These are phyloP conservation scores for Cerastis rubricosa DNA, from an alignment of 2,888 invertebrate genomes.

Conservation along the genomic window DNA sequence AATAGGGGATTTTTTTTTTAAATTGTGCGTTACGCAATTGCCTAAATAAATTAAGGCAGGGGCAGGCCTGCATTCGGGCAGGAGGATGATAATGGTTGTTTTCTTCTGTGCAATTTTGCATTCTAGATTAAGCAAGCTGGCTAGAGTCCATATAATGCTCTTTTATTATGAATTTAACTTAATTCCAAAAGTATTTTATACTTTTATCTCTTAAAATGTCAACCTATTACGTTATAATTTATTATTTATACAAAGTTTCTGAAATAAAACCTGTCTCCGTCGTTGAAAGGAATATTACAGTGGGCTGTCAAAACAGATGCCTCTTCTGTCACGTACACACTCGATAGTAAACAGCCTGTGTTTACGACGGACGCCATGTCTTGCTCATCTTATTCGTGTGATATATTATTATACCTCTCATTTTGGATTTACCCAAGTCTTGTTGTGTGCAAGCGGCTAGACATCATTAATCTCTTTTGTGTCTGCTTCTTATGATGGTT, in stretches of 20 bases:
- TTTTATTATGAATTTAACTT: not conserved
- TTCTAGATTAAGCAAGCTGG: not conserved
- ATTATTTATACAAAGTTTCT: not conserved
- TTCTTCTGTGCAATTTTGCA: not conserved
- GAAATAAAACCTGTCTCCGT: conserved; percentile 7
- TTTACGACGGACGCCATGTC: conserved; percentile 51
- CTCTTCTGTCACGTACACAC: conserved; percentile 37
- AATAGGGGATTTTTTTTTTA: not conserved
- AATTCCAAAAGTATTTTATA: not conserved
- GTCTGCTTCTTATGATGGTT: not conserved
- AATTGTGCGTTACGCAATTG: not conserved
- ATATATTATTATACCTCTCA: not conserved
- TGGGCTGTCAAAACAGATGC: conserved; percentile 34
- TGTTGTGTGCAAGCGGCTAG: not conserved
- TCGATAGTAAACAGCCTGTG: conserved; percentile 47
- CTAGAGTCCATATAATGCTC: not conserved
- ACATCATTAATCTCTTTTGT: not conserved
- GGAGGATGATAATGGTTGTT: not conserved
- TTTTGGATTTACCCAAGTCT: not conserved
- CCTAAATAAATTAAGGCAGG: not conserved
- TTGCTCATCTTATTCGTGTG: conserved; percentile 26
- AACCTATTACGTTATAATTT: not conserved
- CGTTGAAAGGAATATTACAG: conserved; percentile 6
- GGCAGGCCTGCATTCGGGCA: too few species aligned
- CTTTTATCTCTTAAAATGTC: not conserved